These are phyloP conservation scores for Siniperca undulata DNA, from an alignment of 2,797 vertebrate genomes.

Conservation along the genomic window DNA sequence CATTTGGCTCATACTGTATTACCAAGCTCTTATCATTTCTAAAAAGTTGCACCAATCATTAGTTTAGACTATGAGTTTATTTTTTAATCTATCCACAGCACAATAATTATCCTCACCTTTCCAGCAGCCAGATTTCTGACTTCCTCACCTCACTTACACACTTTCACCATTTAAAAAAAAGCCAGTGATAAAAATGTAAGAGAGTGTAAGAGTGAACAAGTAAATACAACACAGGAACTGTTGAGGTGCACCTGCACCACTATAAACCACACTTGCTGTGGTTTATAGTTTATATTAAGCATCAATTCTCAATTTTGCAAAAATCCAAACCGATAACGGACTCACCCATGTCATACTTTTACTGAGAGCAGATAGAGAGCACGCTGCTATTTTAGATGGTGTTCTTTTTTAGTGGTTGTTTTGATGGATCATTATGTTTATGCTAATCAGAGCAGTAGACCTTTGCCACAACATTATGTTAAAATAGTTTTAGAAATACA, in stretches of 20 bases:
- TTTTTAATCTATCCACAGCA: background rate
- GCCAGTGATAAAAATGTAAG: background rate
- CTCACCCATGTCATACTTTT: background rate
- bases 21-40: background rate
- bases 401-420: conserved; percentile 20
- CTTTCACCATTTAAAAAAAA: background rate
- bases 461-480: background rate
- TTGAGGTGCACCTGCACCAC: background rate
- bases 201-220: background rate
- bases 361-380: conserved; percentile 2
- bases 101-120: background rate
- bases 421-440: conserved; percentile 41
- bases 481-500: conserved; percentile 10
- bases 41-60: background rate
- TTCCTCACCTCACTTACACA: background rate
- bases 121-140: background rate
- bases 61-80: background rate
- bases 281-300: background rate
- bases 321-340: background rate
- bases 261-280: background rate
- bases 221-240: background rate
- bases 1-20: conserved; percentile 5
- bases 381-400: background rate
- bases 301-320: background rate
- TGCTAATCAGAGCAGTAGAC: conserved; percentile 24